Evolutionary conservation across 2,888 invertebrate genomes (phyloP), one percentile per base, ranked within the genome.

Genomic region (Zygaena filipendulae): DNA sequence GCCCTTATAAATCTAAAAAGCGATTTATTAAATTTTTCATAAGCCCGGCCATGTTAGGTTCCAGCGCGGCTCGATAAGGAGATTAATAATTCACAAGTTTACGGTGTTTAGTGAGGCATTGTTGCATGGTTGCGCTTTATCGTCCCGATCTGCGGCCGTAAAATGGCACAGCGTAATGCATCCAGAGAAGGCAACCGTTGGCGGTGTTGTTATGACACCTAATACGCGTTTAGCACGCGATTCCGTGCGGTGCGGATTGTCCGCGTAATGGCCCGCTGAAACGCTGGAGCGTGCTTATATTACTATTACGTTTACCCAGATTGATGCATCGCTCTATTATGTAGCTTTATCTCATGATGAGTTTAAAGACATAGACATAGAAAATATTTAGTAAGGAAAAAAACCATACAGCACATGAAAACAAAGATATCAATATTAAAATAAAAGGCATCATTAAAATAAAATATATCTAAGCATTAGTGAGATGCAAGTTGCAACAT

Each of bases 51-150:
- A 59, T 66, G 70, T 70, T 59, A 52, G 50, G 52, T 52, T 29
- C 33, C 28, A 33, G 31, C 27, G 24, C 35, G 38, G 49, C 51
- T 62, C 69, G 71, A 74, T 74, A 74, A 70, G 59, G 47, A 52
- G 67, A 71, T 77, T 75, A 77, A 77, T 77, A 72, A 77, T 77
- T 75, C 74, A 77, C 72, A 66, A 70, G 72, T 74, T 75, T 67
- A 74, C 74, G 74, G 74, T 64, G 74, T 67, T 77, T 72, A 74
- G 70, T 47, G 56, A 44, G 56, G 56, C 54, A 52, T 56, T 64
- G 68, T 72, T 68, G 74, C 75, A 69, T 69, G 72, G 63, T 39
- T 43, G 47, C 44, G 51, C 49, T 48, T 47, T 75, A 75, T 75
- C 75, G 59, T 35, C 14, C 38, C 52, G 49, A 71, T 74, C 71